phyloP scores from a whole-genome alignment of 2,113 vertebrate genomes.

The Corynorhinus townsendii region DNA sequence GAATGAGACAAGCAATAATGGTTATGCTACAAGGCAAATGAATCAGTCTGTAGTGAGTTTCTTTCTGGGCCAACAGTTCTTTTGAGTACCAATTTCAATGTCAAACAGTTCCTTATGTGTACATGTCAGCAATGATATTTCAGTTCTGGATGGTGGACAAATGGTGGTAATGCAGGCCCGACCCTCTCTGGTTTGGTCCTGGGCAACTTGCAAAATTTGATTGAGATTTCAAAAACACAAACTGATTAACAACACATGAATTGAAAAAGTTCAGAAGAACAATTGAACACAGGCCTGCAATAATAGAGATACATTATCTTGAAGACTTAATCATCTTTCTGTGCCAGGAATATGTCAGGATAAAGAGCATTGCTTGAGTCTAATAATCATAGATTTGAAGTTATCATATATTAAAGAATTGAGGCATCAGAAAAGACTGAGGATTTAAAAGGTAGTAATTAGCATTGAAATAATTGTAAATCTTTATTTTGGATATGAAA shows the following conservation, averaged over 20 bases:
- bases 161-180: too few species aligned
- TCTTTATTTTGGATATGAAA: not conserved
- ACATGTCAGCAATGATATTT: too few species aligned
- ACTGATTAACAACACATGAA: not conserved
- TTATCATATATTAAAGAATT: not conserved
- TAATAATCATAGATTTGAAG: not conserved
- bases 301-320: not conserved
- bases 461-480: not conserved
- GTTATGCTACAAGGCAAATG: too few species aligned
- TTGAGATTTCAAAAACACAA: not conserved
- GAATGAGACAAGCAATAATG: too few species aligned
- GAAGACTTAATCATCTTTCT: not conserved
- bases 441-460: not conserved
- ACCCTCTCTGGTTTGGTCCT: too few species aligned
- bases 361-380: not conserved
- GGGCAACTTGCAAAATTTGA: too few species aligned
- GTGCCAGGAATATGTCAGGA: not conserved
- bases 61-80: too few species aligned
- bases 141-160: too few species aligned
- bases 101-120: too few species aligned
- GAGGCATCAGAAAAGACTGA: not conserved
- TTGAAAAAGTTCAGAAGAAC: not conserved
- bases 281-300: not conserved
- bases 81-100: too few species aligned
- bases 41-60: too few species aligned